Evolutionary conservation across 2,888 invertebrate species (phyloP), one percentile per base, ranked within the genome.

Genomic region (Drosophila niveifrons): DNA sequence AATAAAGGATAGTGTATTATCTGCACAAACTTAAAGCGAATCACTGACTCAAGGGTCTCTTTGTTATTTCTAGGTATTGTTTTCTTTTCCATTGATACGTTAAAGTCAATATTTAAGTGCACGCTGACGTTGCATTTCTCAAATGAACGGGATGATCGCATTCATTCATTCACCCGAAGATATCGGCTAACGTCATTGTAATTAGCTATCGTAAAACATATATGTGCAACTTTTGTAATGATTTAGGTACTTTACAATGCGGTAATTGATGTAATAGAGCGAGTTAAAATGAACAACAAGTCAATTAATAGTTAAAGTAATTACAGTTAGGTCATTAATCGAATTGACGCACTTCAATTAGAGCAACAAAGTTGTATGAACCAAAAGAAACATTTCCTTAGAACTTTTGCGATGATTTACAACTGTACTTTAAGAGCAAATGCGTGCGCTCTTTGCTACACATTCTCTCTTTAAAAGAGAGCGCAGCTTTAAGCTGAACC

Each of bases 81-180:
- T 46, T 31, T 41, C 6, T 23, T 41, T 61, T 28, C 29, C 23
- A 55, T 46, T 44, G 28, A 34, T 10, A 56, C 46, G 34, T 56
- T 46, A 56, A 36, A n/a, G 23, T 41, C 4, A 48, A 58, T 58
- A 71, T 31, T 15, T 2, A 43, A 43, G n/a, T 57, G 31, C 3
- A 51, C 31, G 10, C 23, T 67, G 61, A 58, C 52, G 11, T 9
- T 53, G 64, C 55, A 44, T 18, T 41, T 58, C n/a, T 28, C 10
- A 47, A 59, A 58, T 51, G 15, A n/a, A n/a, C 29, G 36, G 56
- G 39, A 73, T 68, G 59, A 78, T 56, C 56, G 67, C 59, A 75
- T 36, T 55, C 52, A 55, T 23, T 23, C 53, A 58, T 23, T 17
- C 23, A 13, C 11, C 36, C 28, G 1, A 8, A 39, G 15, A 47